These are phyloP conservation scores for Pipistrellus nathusii DNA, from an alignment of 2,797 vertebrate species.

Conservation along the genomic window DNA sequence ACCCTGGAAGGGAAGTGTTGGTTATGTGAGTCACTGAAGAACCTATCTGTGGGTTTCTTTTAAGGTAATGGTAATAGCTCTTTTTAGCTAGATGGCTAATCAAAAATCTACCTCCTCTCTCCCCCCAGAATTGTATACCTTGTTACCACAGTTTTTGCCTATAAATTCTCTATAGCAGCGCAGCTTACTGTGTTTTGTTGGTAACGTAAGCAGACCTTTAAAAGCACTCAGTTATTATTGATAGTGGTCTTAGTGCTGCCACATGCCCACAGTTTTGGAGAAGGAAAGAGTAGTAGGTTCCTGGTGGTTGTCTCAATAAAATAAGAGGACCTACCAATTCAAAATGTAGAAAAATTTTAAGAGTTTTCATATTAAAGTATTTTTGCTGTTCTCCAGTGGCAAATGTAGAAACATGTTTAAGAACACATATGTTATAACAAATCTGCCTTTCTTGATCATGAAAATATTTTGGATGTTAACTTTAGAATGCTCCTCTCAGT, in stretches of 20 bases:
- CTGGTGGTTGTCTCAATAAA: neutral
- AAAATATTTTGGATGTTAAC: neutral
- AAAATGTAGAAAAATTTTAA: neutral
- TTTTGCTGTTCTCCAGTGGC: neutral
- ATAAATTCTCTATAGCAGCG: neutral
- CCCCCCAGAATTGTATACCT: neutral
- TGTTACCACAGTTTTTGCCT: neutral
- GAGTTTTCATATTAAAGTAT: conserved; percentile 46
- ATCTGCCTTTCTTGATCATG: neutral
- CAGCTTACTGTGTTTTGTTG: neutral
- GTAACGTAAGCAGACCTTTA: neutral
- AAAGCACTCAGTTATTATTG: neutral
- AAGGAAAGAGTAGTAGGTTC: neutral
- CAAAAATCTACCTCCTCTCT: neutral
- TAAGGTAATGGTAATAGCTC: neutral
- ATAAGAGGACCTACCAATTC: neutral
- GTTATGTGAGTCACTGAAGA: conserved; percentile 5
- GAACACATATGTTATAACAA: neutral
- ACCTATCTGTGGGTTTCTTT: neutral
- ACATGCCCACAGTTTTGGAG: neutral
- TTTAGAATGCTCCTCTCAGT: neutral
- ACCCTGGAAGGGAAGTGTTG: neutral
- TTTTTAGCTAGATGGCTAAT: conserved; percentile 7
- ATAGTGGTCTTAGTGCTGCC: neutral
- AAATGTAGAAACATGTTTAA: neutral